Evolutionary conservation across 2,797 vertebrate species (phyloP).

Genomic region (Lycodopsis pacificus): DNA sequence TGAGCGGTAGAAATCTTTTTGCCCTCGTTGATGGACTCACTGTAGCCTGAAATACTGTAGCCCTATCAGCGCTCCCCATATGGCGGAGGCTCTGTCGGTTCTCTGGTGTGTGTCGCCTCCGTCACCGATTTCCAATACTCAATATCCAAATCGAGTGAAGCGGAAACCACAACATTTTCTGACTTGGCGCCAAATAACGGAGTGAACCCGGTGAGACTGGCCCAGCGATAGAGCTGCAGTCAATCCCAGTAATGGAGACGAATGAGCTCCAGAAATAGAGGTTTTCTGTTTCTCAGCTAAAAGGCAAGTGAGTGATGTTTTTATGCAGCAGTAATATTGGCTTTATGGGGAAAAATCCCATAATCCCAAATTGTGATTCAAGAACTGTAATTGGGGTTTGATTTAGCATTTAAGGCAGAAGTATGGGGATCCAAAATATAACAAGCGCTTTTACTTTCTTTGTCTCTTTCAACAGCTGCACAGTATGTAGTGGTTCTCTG

Average conservation of each 20-base stretch:
- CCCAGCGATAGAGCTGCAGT: conserved; percentile 9
- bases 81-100: background rate
- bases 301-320: conserved; percentile 22
- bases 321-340: background rate
- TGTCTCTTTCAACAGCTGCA: background rate
- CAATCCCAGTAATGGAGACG: conserved; percentile 36
- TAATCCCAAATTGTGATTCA: background rate
- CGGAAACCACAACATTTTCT: conserved; percentile 27
- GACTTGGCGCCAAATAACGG: conserved; percentile 35
- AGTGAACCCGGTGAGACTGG: conserved; percentile 10
- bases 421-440: background rate
- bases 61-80: conserved; percentile 16
- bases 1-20: conserved; percentile 6
- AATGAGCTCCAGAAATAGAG: conserved; percentile 48
- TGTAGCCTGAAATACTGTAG: conserved; percentile 33
- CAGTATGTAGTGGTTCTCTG: background rate
- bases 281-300: conserved; percentile 50
- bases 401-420: background rate
- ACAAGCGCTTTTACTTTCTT: background rate
- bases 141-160: conserved; percentile 43
- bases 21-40: conserved; percentile 10
- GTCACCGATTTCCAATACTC: conserved; percentile 52
- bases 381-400: background rate
- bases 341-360: background rate
- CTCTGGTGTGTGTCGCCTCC: conserved; percentile 18